Conservation (phyloP, 2,113 vertebrate species). For the Isurus oxyrinchus region DNA sequence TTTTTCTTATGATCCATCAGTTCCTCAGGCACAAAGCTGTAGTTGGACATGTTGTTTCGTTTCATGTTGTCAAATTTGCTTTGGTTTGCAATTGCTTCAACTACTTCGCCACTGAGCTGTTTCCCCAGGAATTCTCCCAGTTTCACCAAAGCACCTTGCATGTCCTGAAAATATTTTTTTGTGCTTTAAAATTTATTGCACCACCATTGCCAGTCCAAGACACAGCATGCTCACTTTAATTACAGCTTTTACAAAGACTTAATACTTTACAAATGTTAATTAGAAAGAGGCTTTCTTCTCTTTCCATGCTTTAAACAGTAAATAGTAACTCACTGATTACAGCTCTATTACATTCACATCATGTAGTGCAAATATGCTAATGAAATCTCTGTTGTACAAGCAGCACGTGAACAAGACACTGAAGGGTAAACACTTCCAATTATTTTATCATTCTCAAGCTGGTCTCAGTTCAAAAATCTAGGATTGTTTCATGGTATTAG, state of each 20-base stretch:
- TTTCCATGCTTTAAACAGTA: background rate
- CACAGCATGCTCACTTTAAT: background rate
- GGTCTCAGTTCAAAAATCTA: background rate
- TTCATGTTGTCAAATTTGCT: slow-evolving; percentile 61
- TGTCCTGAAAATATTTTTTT: slow-evolving; percentile 47
- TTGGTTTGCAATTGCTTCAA: slow-evolving; percentile 48
- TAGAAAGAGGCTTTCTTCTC: background rate
- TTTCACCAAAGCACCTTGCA: slow-evolving; percentile 44
- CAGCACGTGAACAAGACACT: background rate
- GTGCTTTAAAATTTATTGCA: background rate
- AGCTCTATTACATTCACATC: background rate
- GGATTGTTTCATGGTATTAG: background rate
- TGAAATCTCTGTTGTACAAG: background rate
- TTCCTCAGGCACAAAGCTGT: slow-evolving; percentile 48
- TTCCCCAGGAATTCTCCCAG: slow-evolving; percentile 50
- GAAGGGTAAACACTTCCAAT: background rate
- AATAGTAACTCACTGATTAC: too few species aligned
- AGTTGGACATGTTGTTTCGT: slow-evolving; percentile 60
- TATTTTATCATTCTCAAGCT: background rate
- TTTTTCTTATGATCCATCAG: slow-evolving; percentile 54
- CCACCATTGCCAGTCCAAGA: background rate
- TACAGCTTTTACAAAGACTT: background rate
- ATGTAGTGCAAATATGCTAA: background rate
- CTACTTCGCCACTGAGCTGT: slow-evolving; percentile 45
- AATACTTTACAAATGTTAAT: background rate